Evolutionary conservation across 2,888 invertebrate genomes (phyloP).

Genomic region (Synanthedon andrenaeformis): DNA sequence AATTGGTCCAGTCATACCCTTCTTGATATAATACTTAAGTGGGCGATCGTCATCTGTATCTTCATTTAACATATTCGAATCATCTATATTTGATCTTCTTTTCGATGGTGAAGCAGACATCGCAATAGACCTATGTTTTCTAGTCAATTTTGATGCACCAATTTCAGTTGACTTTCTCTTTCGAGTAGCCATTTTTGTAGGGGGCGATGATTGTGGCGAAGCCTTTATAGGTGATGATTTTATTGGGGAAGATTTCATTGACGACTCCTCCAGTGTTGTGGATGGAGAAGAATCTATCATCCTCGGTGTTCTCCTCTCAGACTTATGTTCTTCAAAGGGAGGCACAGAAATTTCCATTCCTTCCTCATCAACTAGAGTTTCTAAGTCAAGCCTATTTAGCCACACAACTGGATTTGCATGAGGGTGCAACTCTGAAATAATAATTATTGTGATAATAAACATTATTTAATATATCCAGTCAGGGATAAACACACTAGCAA

Average conservation of each 20-base stretch:
- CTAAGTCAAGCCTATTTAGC: slow-evolving; percentile 11
- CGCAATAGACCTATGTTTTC: background rate
- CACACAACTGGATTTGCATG: slow-evolving; percentile 21
- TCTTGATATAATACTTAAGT: background rate
- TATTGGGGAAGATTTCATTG: background rate
- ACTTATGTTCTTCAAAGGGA: background rate
- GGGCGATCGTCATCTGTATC: background rate
- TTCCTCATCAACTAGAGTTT: background rate
- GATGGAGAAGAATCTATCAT: background rate
- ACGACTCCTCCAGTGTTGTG: background rate
- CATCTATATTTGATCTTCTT: background rate
- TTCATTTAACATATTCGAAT: background rate
- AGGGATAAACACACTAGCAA: too few relatives aligned
- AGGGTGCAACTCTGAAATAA: slow-evolving; percentile 16
- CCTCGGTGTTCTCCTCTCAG: background rate
- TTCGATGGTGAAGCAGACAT: background rate
- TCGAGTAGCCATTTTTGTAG: background rate
- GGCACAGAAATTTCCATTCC: background rate
- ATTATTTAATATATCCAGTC: too few relatives aligned
- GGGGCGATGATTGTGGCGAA: background rate
- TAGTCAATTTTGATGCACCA: background rate
- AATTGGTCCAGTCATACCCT: background rate
- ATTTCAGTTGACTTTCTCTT: background rate
- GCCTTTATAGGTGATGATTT: background rate
- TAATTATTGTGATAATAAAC: background rate